Percentiles rank a stretch among this genome's conserved stretches.
These are phyloP conservation scores for Caenorhabditis sp. DNA, from an alignment of 2,888 invertebrate species.

Conservation along the genomic window DNA sequence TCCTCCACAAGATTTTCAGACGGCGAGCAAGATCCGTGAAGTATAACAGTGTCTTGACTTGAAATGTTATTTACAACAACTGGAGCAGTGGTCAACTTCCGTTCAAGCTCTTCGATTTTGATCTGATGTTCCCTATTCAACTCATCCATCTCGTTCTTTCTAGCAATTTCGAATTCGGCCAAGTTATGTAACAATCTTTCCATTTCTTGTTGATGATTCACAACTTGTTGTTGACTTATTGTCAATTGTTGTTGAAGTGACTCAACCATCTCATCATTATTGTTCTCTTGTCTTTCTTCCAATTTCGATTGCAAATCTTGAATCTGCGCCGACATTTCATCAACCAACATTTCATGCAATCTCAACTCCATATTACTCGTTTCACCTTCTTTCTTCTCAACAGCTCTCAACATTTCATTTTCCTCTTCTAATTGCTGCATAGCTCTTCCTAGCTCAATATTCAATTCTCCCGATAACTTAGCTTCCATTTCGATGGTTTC, in stretches of 20 bases:
- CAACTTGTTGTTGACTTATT: constrained; percentile 4
- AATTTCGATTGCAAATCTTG: constrained; percentile 13
- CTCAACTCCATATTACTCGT: constrained; percentile 34
- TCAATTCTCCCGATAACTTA: constrained; percentile 47
- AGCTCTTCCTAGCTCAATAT: constrained; percentile 49
- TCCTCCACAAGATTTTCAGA: constrained; percentile 13
- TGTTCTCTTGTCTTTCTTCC: constrained; percentile 1
- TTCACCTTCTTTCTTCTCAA: constrained; percentile 17
- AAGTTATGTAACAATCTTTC: constrained; percentile 16
- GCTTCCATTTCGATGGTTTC: constrained; percentile 35
- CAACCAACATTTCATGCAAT: constrained; percentile 44
- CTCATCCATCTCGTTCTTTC: constrained; percentile 19
- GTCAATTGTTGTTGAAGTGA: too few species aligned
- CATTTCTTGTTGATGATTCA: constrained; percentile 4
- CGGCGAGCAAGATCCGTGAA: neutral
- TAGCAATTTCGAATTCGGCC: constrained; percentile 20
- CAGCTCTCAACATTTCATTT: constrained; percentile 11
- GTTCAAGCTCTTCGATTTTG: constrained; percentile 25
- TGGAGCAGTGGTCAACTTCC: neutral
- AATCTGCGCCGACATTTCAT: constrained; percentile 38
- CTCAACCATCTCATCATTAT: too few species aligned
- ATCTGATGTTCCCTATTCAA: constrained; percentile 6
- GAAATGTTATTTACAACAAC: neutral
- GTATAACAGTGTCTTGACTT: too few species aligned
- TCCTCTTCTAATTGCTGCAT: constrained; percentile 50